Percentiles rank a stretch among this genome's conserved stretches.
These are phyloP conservation scores for Baronia brevicornis DNA, from an alignment of 2,888 invertebrate species.

Conservation along the genomic window DNA sequence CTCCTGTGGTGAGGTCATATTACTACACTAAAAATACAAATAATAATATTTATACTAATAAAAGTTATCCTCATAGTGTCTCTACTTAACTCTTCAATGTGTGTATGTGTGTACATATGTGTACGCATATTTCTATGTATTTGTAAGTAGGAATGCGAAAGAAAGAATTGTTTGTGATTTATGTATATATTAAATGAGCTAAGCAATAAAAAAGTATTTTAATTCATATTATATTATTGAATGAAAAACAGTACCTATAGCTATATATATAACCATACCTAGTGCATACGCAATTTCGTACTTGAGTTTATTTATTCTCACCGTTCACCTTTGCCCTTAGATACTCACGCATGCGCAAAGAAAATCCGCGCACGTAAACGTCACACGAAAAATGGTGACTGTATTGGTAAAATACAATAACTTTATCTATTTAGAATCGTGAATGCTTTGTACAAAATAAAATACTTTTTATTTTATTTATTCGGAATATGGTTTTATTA, in stretches of 20 bases:
- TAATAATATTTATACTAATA: too few species aligned
- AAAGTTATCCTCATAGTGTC: too few species aligned
- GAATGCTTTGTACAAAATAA: conserved; percentile 7
- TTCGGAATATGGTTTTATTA: conserved; percentile 6
- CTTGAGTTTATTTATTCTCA: conserved; percentile 21
- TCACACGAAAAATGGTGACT: conserved; percentile 44
- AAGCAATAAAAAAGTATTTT: too few species aligned
- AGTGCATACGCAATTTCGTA: conserved; percentile 3
- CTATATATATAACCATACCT: conserved; percentile 7
- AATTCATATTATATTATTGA: too few species aligned
- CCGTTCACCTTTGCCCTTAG: conserved; percentile 54
- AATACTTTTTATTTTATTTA: conserved; percentile 2
- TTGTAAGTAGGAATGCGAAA: too few species aligned
- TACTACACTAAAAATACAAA: too few species aligned
- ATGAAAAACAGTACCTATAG: background rate
- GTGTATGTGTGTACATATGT: too few species aligned
- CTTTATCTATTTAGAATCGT: conserved; percentile 1
- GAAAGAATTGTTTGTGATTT: too few species aligned
- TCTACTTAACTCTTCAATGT: too few species aligned
- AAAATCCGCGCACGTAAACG: conserved; percentile 15
- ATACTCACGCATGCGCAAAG: conserved; percentile 50
- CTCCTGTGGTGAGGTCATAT: too few species aligned
- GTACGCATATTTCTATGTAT: too few species aligned
- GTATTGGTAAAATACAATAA: conserved; percentile 25
- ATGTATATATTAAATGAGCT: too few species aligned